phyloP scores from a whole-genome alignment of 2,888 invertebrate genomes.

The Oxytorus armatus region DNA sequence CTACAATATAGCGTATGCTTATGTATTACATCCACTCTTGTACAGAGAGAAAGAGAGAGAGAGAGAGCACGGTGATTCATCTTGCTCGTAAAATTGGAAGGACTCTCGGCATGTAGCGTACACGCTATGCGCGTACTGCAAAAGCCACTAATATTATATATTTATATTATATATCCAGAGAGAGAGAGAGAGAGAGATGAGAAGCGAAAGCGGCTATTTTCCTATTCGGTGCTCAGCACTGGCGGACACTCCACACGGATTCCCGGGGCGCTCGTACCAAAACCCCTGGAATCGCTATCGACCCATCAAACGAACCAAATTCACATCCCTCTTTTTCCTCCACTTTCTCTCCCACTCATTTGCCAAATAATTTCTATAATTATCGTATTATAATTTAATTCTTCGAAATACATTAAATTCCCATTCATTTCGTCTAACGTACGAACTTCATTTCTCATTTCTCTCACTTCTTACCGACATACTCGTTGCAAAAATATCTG shows the following conservation, averaged over 20 bases:
- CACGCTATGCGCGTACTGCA: background rate
- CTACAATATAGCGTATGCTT: background rate
- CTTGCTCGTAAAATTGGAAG: slow-evolving; percentile 54
- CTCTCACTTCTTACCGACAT: too few species aligned
- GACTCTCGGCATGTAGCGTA: background rate
- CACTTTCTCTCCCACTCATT: background rate
- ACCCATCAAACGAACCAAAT: slow-evolving; percentile 54
- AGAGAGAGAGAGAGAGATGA: too few species aligned
- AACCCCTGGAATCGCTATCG: slow-evolving; percentile 53
- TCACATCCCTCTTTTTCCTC: slow-evolving; percentile 37
- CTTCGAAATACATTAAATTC: too few species aligned
- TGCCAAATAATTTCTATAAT: slow-evolving; percentile 44
- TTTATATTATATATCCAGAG: slow-evolving; percentile 9
- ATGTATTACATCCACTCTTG: slow-evolving; percentile 8
- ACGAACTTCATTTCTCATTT: too few species aligned
- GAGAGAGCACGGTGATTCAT: slow-evolving; percentile 41
- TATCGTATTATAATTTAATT: too few species aligned
- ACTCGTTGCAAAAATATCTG: too few species aligned
- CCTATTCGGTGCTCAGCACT: too few species aligned
- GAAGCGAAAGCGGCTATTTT: too few species aligned
- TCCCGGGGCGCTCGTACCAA: slow-evolving; percentile 54
- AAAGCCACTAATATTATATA: background rate
- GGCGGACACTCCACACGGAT: too few species aligned
- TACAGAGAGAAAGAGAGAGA: background rate
- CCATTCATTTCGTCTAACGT: too few species aligned